Conservation (phyloP, 2,113 vertebrate genomes). For the Stomatorhinus ivindoensis region DNA sequence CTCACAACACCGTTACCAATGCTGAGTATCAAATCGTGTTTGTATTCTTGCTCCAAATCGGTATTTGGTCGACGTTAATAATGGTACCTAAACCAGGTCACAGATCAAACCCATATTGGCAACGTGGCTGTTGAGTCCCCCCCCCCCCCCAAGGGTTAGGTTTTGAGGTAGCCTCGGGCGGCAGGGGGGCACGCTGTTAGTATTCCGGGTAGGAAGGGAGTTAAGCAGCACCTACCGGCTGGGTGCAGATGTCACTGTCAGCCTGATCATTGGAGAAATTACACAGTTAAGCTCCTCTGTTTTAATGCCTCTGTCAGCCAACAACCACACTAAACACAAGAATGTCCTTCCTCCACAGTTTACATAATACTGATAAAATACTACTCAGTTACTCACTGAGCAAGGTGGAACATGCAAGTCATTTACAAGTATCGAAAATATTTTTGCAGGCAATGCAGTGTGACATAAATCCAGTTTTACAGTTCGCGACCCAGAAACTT, state of each 20-base stretch:
- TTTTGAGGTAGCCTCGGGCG: neutral
- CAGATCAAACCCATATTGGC: neutral
- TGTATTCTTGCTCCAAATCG: neutral
- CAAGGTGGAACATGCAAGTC: neutral
- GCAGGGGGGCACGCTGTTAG: neutral
- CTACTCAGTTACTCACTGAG: neutral
- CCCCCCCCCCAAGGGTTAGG: neutral
- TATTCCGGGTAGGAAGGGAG: neutral
- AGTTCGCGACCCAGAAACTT: neutral
- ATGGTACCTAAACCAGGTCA: neutral
- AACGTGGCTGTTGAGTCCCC: neutral
- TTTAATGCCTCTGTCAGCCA: neutral
- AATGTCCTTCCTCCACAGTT: neutral
- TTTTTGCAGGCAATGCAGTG: neutral
- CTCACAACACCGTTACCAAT: neutral
- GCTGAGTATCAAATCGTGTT: neutral
- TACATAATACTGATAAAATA: neutral
- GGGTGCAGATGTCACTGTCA: neutral
- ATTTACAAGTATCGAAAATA: neutral
- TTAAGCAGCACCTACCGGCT: constrained; percentile 5
- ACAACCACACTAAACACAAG: neutral
- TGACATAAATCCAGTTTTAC: neutral
- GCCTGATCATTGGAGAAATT: constrained; percentile 20
- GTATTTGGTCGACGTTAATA: neutral
- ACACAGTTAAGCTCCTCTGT: constrained; percentile 8